Evolutionary conservation across 2,888 invertebrate genomes (phyloP), one percentile per base, ranked within the genome.

Genomic region (Poecilobothrus nobilitatus): DNA sequence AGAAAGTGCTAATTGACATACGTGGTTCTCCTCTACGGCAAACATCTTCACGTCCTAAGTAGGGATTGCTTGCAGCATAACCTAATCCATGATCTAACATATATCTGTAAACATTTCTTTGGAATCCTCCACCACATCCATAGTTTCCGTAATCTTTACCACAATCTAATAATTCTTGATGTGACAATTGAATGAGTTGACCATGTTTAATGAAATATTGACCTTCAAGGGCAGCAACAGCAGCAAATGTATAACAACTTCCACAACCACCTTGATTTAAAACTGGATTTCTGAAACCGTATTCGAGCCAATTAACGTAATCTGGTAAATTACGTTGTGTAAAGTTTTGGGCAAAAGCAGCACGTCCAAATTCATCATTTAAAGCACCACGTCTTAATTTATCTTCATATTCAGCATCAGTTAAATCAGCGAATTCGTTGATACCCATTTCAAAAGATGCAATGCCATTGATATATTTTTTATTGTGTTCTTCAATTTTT

Each of bases 281-380:
- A 53, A 53, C 53, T 18, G 44, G 44, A 27, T 44, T 22, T 27
- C 18, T 27, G 21, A 5, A 66, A 8, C 66, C 66, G 18, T 12
- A 9, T 18, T 22, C 27, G 18, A 66, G 18, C 66, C 66, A 66
- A 66, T 66, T 66, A 18, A 66, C 53, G 15, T 10, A 15, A 20
- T 12, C 5, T 15, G 66, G 66, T 65, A 65, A 8, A 27, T 63
- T 15, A 34, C 20, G 33, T 12, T 4, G 20, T 64, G 65, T 53
- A 27, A 66, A 27, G 1, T 53, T 66, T 66, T 66, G 44, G 5
- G 66, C 66, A n/a, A 53, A 66, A 6, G n/a, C 33, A 20, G 10
- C 10, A n/a, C 65, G 65, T 37, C 65, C 65, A 72, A 72, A 73
- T 69, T 37, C 65, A 65, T 22, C 37, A n/a, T n/a, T 33, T 10